A percentile compares a stretch with the other conserved stretches of the same genome.
Conservation (phyloP, 2,113 vertebrate genomes). For the Pterocles orientalis region DNA sequence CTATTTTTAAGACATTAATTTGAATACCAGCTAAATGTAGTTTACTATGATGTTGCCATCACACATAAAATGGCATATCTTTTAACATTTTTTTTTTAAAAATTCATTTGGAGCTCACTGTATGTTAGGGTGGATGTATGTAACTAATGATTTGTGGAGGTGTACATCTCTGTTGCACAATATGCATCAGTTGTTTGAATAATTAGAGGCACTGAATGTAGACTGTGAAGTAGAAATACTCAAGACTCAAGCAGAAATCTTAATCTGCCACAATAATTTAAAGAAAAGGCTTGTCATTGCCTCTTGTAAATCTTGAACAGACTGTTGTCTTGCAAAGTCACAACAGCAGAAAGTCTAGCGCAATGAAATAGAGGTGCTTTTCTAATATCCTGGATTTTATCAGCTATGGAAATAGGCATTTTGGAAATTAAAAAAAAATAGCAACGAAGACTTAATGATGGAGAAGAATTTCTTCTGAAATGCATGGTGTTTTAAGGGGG, state of each 20-base stretch:
- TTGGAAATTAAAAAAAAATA: neutral
- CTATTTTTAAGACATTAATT: conserved; percentile 1
- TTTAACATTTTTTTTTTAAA: neutral
- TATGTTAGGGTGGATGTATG: neutral
- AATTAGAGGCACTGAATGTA: conserved; percentile 27
- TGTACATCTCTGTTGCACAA: neutral
- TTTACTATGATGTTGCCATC: neutral
- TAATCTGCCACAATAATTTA: conserved; percentile 43
- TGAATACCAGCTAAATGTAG: conserved; percentile 14
- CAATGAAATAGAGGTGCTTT: neutral
- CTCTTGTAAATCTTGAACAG: conserved; percentile 5
- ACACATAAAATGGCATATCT: neutral
- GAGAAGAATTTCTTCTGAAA: neutral
- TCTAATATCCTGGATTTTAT: neutral
- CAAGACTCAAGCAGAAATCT: conserved; percentile 52
- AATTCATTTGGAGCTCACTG: neutral
- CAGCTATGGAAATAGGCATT: neutral
- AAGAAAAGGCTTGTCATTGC: conserved; percentile 1
- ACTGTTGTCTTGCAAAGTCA: conserved; percentile 24
- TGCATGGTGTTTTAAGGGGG: neutral
- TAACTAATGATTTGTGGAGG: conserved; percentile 32
- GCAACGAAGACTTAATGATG: neutral
- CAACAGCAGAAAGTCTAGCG: neutral
- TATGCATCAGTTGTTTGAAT: conserved; percentile 45
- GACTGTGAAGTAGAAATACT: conserved; percentile 36